Evolutionary conservation across 2,888 invertebrate genomes (phyloP).

Genomic region (Scaptomyza cyrtandrae): DNA sequence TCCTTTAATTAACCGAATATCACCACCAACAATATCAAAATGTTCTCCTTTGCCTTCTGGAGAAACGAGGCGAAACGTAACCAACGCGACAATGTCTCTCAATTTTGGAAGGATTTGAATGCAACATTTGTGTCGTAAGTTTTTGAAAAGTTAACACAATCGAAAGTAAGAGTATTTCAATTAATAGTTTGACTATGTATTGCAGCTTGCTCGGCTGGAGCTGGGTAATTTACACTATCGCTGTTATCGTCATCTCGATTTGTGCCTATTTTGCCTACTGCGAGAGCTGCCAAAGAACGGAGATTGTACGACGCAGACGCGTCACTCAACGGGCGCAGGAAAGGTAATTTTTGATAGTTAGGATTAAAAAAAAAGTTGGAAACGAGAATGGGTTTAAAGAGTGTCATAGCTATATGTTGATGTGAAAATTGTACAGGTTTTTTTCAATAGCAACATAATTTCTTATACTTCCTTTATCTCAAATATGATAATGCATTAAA

Average conservation of each 20-base stretch:
- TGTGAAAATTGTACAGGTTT: too few species aligned
- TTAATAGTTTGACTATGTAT: too few species aligned
- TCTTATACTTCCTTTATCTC: too few species aligned
- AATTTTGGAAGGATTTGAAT: constrained; percentile 68
- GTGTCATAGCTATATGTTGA: background rate
- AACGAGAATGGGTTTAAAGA: background rate
- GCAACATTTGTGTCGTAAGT: constrained; percentile 66
- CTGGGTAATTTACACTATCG: constrained; percentile 80
- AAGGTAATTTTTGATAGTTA: constrained; percentile 56
- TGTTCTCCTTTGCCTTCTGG: constrained; percentile 62
- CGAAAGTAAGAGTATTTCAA: too few species aligned
- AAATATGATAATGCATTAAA: too few species aligned
- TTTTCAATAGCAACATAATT: too few species aligned
- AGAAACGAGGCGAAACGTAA: constrained; percentile 45
- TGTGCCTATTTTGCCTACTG: constrained; percentile 76
- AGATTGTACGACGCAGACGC: constrained; percentile 63
- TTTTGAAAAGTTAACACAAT: too few species aligned
- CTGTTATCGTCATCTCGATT: constrained; percentile 64
- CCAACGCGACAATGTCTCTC: constrained; percentile 56
- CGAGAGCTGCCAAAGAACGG: constrained; percentile 69
- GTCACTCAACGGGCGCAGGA: constrained; percentile 75
- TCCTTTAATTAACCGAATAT: constrained; percentile 26
- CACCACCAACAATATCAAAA: constrained; percentile 9
- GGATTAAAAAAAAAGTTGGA: background rate
- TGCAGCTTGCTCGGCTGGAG: constrained; percentile 74